These are phyloP conservation scores for Ceyx margarethae DNA, from an alignment of 2,113 vertebrate species.

Conservation along the genomic window DNA sequence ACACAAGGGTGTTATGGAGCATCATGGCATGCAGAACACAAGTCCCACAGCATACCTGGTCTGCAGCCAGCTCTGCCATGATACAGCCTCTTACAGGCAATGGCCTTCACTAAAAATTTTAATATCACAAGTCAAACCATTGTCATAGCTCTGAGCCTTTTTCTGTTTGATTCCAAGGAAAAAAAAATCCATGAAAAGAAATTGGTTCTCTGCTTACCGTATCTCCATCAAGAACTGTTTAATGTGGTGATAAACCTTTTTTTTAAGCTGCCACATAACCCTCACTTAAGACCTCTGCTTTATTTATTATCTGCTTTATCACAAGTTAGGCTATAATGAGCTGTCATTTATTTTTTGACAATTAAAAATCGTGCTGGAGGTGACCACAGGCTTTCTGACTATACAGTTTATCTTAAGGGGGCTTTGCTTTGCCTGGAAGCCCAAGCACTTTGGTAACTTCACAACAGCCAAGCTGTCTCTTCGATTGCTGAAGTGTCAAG, in stretches of 20 bases:
- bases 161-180: neutral
- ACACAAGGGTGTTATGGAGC: neutral
- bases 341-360: neutral
- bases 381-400: neutral
- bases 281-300: neutral
- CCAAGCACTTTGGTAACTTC: neutral
- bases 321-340: neutral
- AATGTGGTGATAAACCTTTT: neutral
- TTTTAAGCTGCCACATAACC: neutral
- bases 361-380: neutral
- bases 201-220: neutral
- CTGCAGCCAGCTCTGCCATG: neutral
- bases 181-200: neutral
- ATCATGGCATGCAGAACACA: rapidly evolving
- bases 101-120: neutral
- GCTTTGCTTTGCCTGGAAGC: neutral
- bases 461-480: neutral
- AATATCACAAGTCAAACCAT: neutral
- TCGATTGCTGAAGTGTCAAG: no score
- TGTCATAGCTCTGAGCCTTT: neutral
- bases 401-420: neutral
- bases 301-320: neutral
- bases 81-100: neutral
- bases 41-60: rapidly evolving
- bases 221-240: constrained; percentile 6